Evolutionary conservation across 1,140 invertebrate genomes (phyloP).

Genomic region (Pygmarrhopalites habei): DNA sequence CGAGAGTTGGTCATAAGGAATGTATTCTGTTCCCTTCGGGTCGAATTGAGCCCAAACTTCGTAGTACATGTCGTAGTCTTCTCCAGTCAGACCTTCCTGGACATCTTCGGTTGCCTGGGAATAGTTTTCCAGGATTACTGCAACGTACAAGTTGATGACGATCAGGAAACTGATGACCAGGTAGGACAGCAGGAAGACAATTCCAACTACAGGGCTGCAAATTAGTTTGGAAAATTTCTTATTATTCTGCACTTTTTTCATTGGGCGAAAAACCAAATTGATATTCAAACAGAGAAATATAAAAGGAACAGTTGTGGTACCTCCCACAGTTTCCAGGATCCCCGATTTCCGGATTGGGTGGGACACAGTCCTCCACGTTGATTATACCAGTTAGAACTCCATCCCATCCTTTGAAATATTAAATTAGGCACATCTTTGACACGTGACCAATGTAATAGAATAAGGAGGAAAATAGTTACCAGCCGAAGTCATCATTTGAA

Average conservation of each 20-base stretch:
- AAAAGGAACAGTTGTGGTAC: too few relatives aligned
- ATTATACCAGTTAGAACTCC: conserved; percentile 91
- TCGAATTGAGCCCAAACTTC: conserved; percentile 91
- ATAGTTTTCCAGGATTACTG: conserved; percentile 75
- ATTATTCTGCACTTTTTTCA: too few relatives aligned
- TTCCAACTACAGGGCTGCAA: conserved; percentile 84
- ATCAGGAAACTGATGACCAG: too few relatives aligned
- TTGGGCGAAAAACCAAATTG: too few relatives aligned
- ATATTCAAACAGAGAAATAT: too few relatives aligned
- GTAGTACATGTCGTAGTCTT: conserved; percentile 99
- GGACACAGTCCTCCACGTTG: conserved; percentile 80
- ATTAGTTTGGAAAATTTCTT: too few relatives aligned
- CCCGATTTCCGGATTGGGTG: conserved; percentile 75
- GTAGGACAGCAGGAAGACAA: conserved; percentile 89
- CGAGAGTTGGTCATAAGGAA: conserved; percentile 83
- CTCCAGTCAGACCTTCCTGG: conserved; percentile 93
- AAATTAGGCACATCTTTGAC: too few relatives aligned
- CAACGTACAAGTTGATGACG: too few relatives aligned
- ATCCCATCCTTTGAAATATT: conserved; percentile 95
- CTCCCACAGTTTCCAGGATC: conserved; percentile 84
- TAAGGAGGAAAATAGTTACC: too few relatives aligned
- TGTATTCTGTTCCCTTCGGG: conserved; percentile 94
- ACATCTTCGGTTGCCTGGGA: conserved; percentile 97
- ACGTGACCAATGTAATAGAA: neutral
- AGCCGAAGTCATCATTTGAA: conserved; percentile 56